Base-by-base conservation (phyloP, 2,888 invertebrate species). In the Cosmopolites sordidus region DNA sequence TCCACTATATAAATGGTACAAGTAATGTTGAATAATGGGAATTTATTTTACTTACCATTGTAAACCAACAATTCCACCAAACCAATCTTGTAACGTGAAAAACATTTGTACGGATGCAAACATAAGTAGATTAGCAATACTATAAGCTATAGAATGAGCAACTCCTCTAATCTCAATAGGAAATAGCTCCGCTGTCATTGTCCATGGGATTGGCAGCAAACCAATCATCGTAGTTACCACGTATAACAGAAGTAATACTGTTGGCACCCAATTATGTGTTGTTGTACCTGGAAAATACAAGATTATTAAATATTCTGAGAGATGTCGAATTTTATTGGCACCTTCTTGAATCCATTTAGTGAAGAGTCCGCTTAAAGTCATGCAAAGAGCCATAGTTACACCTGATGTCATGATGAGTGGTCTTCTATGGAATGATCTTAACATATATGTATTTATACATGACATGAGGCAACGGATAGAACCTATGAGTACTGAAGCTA, bases 161-260 rank as follows among this genome's bases (percentile, higher is more conserved):
- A 81, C 70, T 1, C 81, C 81, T 16, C 82, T 74, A 39, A 82
- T 81, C 58, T 81, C 80, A 1, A 79, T 74, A 1, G 82, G 82
- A 63, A 81, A 82, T 2, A 82, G 67, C 70, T 82, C 82, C 0
- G 82, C 82, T 1, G 81, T 82, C 80, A 82, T 80, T n/a, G 81
- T 82, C 82, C 82, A 82, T 0, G 82, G 82, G 16, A 82, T 80
- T 4, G 79, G 79, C 29, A 82, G 69, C 59, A 82, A 70, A 1
- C 82, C 82, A 38, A 81, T 73, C 79, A 82, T 81, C 5, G 80
- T 80, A 0, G 79, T 75, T 49, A 79, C 76, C 1, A 82, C 81
- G 65, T 79, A 82, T 1, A 80, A 65, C 8, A 81, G 63, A 1
- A 82, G 68, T 49, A 79, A 75, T 0, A 74, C 56, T 0, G 81